Conservation (phyloP, 1,140 invertebrate genomes). For the Apolygus lucorum region DNA sequence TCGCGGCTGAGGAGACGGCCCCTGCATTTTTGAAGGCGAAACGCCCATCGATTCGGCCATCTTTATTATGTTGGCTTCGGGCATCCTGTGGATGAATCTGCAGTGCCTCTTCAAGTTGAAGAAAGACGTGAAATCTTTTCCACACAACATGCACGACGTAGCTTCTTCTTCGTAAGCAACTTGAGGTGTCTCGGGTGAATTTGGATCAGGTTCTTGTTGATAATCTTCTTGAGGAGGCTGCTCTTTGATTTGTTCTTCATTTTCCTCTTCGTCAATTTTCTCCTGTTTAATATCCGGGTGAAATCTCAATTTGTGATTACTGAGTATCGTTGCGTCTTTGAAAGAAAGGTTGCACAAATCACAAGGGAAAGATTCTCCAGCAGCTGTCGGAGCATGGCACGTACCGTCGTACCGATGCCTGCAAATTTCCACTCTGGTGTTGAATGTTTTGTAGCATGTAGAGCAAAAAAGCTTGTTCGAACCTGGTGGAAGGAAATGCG, state of each 20-base stretch:
- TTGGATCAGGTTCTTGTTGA: neutral
- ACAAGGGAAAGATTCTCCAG: conserved; percentile 8
- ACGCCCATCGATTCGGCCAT: neutral
- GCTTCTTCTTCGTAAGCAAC: neutral
- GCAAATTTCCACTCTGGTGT: neutral
- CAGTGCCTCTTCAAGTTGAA: neutral
- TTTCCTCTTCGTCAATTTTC: neutral
- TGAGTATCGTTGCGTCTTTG: neutral
- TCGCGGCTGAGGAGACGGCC: too few species aligned
- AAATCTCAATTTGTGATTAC: neutral
- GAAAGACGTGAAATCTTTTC: neutral
- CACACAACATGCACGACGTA: neutral
- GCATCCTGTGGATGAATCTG: neutral
- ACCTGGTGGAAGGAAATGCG: conserved; percentile 14
- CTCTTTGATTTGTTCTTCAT: neutral
- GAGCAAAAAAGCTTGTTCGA: conserved; percentile 5
- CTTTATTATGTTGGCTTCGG: neutral
- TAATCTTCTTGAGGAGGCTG: too few species aligned
- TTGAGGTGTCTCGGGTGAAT: neutral
- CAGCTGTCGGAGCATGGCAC: neutral
- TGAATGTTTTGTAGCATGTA: conserved; percentile 14
- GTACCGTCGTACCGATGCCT: neutral
- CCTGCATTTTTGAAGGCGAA: neutral
- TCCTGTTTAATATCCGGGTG: neutral
- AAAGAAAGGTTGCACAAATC: neutral